Base-by-base conservation (phyloP, 2,888 invertebrate genomes). In the Lasioglossum vierecki region DNA sequence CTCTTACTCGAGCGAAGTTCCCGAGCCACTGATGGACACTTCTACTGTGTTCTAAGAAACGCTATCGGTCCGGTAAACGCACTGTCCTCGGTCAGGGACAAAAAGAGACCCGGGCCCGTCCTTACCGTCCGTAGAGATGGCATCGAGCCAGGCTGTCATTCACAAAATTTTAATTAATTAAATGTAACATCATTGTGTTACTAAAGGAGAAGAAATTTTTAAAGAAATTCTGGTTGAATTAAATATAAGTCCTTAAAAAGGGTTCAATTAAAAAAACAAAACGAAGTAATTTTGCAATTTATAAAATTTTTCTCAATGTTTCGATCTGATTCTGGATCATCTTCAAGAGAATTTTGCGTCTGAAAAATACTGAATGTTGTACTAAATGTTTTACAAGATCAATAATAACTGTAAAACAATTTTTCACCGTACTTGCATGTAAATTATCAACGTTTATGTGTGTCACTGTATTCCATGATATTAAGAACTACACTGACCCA, bases 11-110 rank as follows among this genome's bases (percentile, higher is more conserved):
- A 71, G 87, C 87, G 77, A 86, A 88, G 88, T 90, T 88, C 87
- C 87, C 90, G 79, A 88, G 87, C 84, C 83, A 85, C 88, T 81
- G 87, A 82, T 88, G 84, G 83, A 91, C 80, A 87, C 87, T 87
- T 87, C 84, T 87, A 79, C 70, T 80, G 70, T 60, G 80, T 88
- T 91, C 90, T 83, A 70, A 84, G 90, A 90, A 90, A 80, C 89
- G 83, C 79, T 83, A 88, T 84, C 88, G 81, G 84, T 68, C 84
- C 63, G 76, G 80, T 85, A 79, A 85, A 76, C 78, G 80, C 79
- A 39, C 80, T 73, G 76, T 79, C 79, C 80, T 79, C 87, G 80
- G 77, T 70, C 83, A 79, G 80, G 80, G 86, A 85, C 86, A 79
- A 85, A 75, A 75, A 85, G 71, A 78, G 63, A 70, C 86, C 53